Evolutionary conservation across 2,113 vertebrate genomes (phyloP), one percentile per base, ranked within the genome.

Genomic region (Haemorhous mexicanus): DNA sequence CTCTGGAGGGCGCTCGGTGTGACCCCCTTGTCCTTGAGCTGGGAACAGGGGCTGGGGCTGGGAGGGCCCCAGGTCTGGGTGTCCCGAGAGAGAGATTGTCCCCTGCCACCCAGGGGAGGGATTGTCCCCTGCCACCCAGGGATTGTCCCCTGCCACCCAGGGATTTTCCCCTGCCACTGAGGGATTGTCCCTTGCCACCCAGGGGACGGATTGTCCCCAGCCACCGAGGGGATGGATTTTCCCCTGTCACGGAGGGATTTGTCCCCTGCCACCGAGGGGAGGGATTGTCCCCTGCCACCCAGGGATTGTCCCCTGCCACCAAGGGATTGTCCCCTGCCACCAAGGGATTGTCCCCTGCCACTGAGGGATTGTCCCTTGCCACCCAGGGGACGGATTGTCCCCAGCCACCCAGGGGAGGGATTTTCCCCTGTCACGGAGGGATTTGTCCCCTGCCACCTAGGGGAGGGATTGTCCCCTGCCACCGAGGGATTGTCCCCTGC

Each of bases 101-200:
- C 63, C 37, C 35, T 22, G 11, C 19, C 24, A 21, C 17, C 0
- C 3, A 6, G 32, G 64, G 44, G 24, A 7, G 22, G 21, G 44
- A 47, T 7, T 13, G 24, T 66, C 67, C 69, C 18, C 27, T 7
- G 3, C 3, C 68, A 9, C 9, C 2, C 1, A 22, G 8, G 23
- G 23, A 35, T 13, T 68, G 66, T 68, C 33, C 46, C 32, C 22
- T 8, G 3, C 1, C 41, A n/a, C 5, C 3, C 6, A 47, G 46
- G 6, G n/a, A 41, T 3, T 44, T 33, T 56, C 50, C 52, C 37
- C 27, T 4, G 2, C 30, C 21, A 10, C 2, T 5, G 1, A 5
- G 23, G 58, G 19, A 37, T 4, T 27, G 46, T 37, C 18, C 66
- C 39, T 21, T 3, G 6, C 4, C 32, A 35, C 4, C 0, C n/a